These are phyloP conservation scores for Orycteropus afer DNA, from an alignment of 2,113 vertebrate genomes.

Conservation along the genomic window DNA sequence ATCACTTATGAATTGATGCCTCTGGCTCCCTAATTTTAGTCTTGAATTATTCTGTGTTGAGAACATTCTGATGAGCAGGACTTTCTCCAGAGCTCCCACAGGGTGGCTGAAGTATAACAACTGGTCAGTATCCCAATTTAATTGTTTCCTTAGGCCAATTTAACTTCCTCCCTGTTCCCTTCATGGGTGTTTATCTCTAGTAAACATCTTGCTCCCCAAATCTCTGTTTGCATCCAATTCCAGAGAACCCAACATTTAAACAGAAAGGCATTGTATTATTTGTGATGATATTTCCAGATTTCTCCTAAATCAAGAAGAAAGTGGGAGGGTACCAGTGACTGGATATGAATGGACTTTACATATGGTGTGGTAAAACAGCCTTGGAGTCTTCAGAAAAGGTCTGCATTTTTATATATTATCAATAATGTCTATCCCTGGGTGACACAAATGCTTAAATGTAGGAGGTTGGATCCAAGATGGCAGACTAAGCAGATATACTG, in stretches of 20 bases:
- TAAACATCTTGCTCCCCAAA: neutral
- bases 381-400: neutral
- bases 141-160: neutral
- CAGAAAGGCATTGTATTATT: neutral
- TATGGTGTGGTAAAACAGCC: neutral
- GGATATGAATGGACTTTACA: neutral
- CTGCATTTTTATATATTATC: too few species aligned
- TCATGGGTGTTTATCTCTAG: too few species aligned
- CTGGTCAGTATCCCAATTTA: neutral
- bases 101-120: neutral
- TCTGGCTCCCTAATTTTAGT: too few species aligned
- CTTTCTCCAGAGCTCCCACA: neutral
- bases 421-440: too few species aligned
- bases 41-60: too few species aligned
- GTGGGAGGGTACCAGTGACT: neutral
- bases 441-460: too few species aligned
- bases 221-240: neutral
- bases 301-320: neutral
- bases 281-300: neutral
- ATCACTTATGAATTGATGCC: too few species aligned
- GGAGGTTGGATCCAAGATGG: too few species aligned
- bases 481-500: too few species aligned
- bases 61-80: neutral
- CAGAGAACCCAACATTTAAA: neutral
- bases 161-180: neutral